Base-by-base conservation (phyloP, 2,888 invertebrate species). In the Himalopsyche anomala region DNA sequence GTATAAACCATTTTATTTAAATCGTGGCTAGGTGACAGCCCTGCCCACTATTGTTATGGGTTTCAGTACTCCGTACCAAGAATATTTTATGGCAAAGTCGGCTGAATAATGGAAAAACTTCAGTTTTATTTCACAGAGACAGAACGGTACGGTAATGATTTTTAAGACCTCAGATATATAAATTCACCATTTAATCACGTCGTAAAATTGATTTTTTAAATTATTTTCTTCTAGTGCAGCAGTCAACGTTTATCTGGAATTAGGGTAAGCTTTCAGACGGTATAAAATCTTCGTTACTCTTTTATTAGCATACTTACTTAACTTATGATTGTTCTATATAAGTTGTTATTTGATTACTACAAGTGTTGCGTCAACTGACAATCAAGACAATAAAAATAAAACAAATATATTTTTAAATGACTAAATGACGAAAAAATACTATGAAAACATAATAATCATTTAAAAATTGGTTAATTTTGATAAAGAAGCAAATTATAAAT, bases 81-180 rank as follows among this genome's bases (percentile, higher is more conserved):
- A n/a, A 74, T 36, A 12, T 74, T 74, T 74, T 38, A 74, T 74
- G 74, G 74, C 36, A 12, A 74, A 74, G 38, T 38, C 74, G 4
- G 74, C 38, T 28, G 74, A 74, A 74, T 74, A 74, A 74, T 74
- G 74, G 74, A 74, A 74, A 69, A 36, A 74, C 38, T 74, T 36
- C 74, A 74, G 36, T 74, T 38, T 74, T 74, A 74, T 74, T 38
- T 38, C 74, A 74, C n/a, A 19, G 38, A 74, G 74, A 74, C 38
- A 38, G 19, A 36, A 38, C 15, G 36, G 74, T 15, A 38, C 74
- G 5, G 38, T 74, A 74, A 74, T 74, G 38, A 19, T 74, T 74
- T 74, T 74, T 74, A 74, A 74, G 74, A 74, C 74, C 36, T 74
- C 5, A 74, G 36, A 74, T 74, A 74, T 51, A 51, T 74, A 38